Base-by-base conservation (phyloP, 2,888 invertebrate genomes). In the Apomyelois bistriatella region DNA sequence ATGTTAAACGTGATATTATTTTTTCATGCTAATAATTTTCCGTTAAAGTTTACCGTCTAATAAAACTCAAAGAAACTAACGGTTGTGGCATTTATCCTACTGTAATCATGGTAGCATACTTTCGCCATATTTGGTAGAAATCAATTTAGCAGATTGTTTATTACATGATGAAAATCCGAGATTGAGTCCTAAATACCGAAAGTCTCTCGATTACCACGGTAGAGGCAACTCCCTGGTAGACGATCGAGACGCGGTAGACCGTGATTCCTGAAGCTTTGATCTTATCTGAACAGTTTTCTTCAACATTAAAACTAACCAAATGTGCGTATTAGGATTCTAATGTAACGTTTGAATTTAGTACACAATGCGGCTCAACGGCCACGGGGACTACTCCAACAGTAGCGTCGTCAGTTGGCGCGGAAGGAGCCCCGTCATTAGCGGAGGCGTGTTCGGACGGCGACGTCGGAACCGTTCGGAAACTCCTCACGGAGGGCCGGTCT, bases 371-470 rank as follows among this genome's bases (percentile, higher is more conserved):
- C 48, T 85, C 88, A 22, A 84, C 83, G 58, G 85, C 85, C 36
- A 83, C 87, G 53, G 85, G 83, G 0, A 84, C 85, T 17, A 82
- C 83, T 55, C 77, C 82, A 9, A 70, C 73, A 57, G 80, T 92
- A 59, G 94, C 96, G 57, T 56, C 79, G 48, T 61, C 82, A 0
- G 22, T 22, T 5, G 83, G 86, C 59, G 91, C 90, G 62, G 89
- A 88, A 61, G 86, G 88, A 6, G 94, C 93, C 62, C 93, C 95
- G 63, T 95, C 97, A 50, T 91, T 98, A 64, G 97, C 97, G 59
- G 97, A 97, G 86, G 98, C 98, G 58, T 98, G 98, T 78, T 96
- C 96, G 59, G 97, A 97, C 91, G 98, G 98, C 64, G 98, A 98
- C 92, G 97, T 98, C 54, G 95, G 95, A 65, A 96, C 97, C 15